Evolutionary conservation across 2,113 vertebrate genomes (phyloP).

Genomic region (Larimichthys polyactis): DNA sequence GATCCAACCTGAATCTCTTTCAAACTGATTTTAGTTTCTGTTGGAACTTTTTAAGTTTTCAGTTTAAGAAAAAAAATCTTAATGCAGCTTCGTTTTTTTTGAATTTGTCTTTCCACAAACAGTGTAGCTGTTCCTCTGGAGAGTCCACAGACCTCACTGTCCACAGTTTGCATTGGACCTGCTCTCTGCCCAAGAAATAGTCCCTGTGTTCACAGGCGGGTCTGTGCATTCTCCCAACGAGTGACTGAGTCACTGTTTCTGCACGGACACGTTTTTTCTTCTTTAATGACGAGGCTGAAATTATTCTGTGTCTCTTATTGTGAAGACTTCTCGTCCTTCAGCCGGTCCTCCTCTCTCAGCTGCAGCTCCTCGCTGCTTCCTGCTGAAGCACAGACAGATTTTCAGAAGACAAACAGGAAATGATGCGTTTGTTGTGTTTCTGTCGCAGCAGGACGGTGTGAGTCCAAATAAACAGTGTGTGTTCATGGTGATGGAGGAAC

Average conservation of each 20-base stretch:
- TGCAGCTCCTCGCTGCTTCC: not conserved
- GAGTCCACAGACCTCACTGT: slow-evolving; percentile 2
- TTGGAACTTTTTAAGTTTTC: too few species aligned
- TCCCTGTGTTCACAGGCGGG: not conserved
- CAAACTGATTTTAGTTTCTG: too few species aligned
- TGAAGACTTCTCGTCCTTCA: not conserved
- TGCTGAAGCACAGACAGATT: not conserved
- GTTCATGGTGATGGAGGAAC: too few species aligned
- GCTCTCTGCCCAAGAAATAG: not conserved
- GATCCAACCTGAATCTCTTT: too few species aligned
- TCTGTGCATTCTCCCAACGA: not conserved
- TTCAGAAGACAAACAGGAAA: too few species aligned
- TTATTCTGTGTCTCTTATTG: not conserved
- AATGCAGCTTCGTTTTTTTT: too few species aligned
- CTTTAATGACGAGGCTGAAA: not conserved
- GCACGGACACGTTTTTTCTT: not conserved
- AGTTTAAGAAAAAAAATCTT: not conserved
- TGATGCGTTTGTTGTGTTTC: too few species aligned
- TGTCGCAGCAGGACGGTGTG: too few species aligned
- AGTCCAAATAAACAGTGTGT: too few species aligned
- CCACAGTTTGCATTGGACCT: slow-evolving; percentile 10
- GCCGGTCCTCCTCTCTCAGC: not conserved
- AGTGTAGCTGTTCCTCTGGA: not conserved
- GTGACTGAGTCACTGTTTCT: slow-evolving; percentile 8
- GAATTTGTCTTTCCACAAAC: slow-evolving; percentile 20